Conservation (phyloP, 2,797 vertebrate species). For the Cyprinella venusta region DNA sequence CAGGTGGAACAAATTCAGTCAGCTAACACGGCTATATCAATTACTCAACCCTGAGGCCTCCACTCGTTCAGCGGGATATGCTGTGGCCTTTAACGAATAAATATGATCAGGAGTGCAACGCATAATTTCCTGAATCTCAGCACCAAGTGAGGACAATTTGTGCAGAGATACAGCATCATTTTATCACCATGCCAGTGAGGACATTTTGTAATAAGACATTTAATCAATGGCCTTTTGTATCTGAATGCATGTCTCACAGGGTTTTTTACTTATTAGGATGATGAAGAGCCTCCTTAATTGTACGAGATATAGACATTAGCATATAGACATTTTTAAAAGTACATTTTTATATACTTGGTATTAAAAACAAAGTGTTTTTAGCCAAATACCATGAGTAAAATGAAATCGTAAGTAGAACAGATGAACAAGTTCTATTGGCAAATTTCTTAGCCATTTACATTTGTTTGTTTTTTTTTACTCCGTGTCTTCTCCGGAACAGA, state of each 20-base stretch:
- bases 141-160: not conserved
- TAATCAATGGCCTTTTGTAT: slow-evolving; percentile 9
- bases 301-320: not conserved
- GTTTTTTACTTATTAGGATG: not conserved
- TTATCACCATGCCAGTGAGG: not conserved
- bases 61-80: not conserved
- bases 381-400: not conserved
- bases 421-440: not conserved
- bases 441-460: too few species aligned
- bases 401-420: not conserved
- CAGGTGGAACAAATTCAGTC: slow-evolving; percentile 50
- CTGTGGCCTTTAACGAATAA: not conserved
- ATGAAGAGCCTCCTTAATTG: not conserved
- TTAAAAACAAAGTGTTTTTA: slow-evolving; percentile 13
- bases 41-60: slow-evolving; percentile 43
- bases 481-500: not conserved
- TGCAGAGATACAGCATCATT: not conserved
- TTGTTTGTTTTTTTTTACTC: not conserved
- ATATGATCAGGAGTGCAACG: not conserved
- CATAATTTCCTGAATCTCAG: not conserved
- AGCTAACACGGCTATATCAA: slow-evolving; percentile 42
- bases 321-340: not conserved
- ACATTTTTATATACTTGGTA: not conserved
- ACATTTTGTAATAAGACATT: slow-evolving; percentile 21
- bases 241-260: not conserved